These are phyloP conservation scores for Brassicogethes aeneus DNA, from an alignment of 2,888 invertebrate genomes.

Conservation along the genomic window DNA sequence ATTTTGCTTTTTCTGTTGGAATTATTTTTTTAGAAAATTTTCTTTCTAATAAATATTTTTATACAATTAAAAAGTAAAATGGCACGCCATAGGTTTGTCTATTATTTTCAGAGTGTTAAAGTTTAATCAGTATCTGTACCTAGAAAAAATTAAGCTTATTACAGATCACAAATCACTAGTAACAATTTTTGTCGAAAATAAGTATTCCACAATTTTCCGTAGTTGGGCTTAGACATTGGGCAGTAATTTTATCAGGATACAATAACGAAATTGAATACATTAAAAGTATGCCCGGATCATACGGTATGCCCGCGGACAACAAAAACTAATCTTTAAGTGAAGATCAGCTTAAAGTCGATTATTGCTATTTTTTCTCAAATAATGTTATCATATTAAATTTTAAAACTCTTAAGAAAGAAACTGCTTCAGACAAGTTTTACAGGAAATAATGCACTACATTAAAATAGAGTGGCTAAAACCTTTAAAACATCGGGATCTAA, in stretches of 20 bases:
- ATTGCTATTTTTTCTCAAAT: background rate
- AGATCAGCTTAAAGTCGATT: too few relatives aligned
- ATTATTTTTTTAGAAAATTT: too few relatives aligned
- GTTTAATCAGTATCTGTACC: conserved; percentile 8
- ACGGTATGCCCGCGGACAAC: too few relatives aligned
- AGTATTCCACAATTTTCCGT: conserved; percentile 7
- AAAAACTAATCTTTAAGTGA: too few relatives aligned
- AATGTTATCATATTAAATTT: background rate
- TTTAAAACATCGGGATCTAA: background rate
- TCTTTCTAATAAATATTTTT: too few relatives aligned
- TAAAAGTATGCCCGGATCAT: too few relatives aligned
- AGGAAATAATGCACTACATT: too few relatives aligned
- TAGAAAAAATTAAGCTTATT: conserved; percentile 6
- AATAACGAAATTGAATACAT: background rate
- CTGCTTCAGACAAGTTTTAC: too few relatives aligned
- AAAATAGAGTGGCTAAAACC: background rate
- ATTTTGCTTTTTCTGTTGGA: too few relatives aligned
- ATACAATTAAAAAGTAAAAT: too few relatives aligned
- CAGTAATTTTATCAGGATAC: background rate
- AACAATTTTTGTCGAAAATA: conserved; percentile 9
- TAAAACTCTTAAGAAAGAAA: too few relatives aligned
- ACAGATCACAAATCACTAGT: conserved; percentile 13
- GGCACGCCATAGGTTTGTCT: too few relatives aligned
- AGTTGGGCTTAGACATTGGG: conserved; percentile 5
- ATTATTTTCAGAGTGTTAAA: conserved; percentile 7